Base-by-base conservation (phyloP, 2,113 vertebrate genomes). In the Drymodes brunneopygia region DNA sequence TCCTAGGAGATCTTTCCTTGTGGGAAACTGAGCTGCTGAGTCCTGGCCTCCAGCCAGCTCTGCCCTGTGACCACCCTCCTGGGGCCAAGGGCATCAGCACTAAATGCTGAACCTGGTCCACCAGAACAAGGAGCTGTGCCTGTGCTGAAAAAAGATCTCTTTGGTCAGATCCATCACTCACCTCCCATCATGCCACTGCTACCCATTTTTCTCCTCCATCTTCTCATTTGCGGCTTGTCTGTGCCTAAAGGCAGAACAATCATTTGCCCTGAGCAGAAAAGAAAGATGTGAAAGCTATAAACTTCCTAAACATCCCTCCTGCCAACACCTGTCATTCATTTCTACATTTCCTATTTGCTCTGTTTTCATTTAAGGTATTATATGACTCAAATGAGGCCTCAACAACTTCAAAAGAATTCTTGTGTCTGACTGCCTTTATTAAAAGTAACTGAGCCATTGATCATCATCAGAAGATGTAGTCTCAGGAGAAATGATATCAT, bases 361-460 rank as follows among this genome's bases (percentile, higher is more conserved):
- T 96, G 90, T 92, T 96, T 96, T 97, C 90, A 88, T 94, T 94
- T 88, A 88, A 96, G 81, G 74, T 81, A 95, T 88, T 94, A 81
- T 69, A 86, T 94, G 94, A 92, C 90, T 92, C 91, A 95, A 80
- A 94, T 1, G 14, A 94, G 88, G 66, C 77, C 92, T 89, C 86
- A 95, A 90, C 86, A 93, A 75, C 88, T 94, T 97, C 93, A 94
- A 92, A 96, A 97, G 81, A 84, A 94, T 90, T 94, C 67, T 73
- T 58, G 47, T 81, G 73, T 96, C 77, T 90, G 77, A 90, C 85
- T 95, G 92, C 81, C 54, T 94, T 96, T 97, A 96, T 94, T 95
- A 94, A 96, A 96, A 85, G 85, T 94, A 96, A 96, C 95, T 72
- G 94, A 97, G 80, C 92, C 92, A 96, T 73, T 97, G 95, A 97